phyloP scores from a whole-genome alignment of 2,797 vertebrate genomes.

The Hirundo rustica region DNA sequence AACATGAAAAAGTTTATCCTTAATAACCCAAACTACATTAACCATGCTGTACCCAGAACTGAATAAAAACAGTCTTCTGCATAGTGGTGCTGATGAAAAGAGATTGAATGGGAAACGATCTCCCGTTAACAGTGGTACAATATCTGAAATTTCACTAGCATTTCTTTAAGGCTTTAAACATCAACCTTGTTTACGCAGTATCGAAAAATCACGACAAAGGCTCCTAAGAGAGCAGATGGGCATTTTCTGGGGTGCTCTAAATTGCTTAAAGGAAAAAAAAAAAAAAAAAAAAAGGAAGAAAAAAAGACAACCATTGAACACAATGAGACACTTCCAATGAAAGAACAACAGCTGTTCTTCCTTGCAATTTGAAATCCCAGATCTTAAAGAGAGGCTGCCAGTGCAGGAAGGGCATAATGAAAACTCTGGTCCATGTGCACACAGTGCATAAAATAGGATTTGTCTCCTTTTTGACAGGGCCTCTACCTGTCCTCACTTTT shows the following conservation, averaged over 20 bases:
- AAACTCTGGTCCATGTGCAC: background rate
- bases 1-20: constrained; percentile 26
- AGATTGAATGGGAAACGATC: background rate
- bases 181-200: background rate
- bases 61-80: background rate
- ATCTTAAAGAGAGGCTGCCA: background rate
- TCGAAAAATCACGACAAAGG: background rate
- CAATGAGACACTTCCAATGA: constrained; percentile 46
- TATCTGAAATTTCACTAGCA: background rate
- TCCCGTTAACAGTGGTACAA: background rate
- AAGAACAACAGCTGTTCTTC: constrained; percentile 59
- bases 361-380: constrained; percentile 14
- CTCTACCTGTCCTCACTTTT: background rate
- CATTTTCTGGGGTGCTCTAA: constrained; percentile 11
- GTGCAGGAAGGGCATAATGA: background rate
- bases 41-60: background rate
- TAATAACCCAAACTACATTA: constrained; percentile 16
- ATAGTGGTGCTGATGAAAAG: background rate
- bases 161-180: background rate
- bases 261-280: background rate
- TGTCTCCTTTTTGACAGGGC: background rate
- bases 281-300: too few species aligned
- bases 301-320: constrained; percentile 38
- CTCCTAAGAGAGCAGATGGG: constrained; percentile 50
- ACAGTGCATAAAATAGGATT: background rate